Percentiles rank a stretch among this genome's conserved stretches.
Evolutionary conservation across 2,113 vertebrate species (phyloP).

Genomic region (Burhinus bistriatus): DNA sequence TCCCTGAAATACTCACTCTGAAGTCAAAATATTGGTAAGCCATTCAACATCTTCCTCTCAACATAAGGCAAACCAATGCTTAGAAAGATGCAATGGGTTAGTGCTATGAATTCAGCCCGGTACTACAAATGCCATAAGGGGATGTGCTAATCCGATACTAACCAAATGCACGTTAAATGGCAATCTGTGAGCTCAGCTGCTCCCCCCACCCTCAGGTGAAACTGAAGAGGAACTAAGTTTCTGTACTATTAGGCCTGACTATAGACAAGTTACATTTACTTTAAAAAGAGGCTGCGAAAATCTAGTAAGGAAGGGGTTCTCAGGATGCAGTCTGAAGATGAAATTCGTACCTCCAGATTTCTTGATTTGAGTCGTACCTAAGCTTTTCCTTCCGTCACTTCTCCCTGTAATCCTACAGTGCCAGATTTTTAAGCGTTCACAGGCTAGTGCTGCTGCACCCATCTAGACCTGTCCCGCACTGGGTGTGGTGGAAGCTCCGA

Average conservation of each 20-base stretch:
- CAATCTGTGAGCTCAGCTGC: neutral
- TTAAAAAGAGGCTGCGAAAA: neutral
- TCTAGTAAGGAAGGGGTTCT: neutral
- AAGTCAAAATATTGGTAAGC: neutral
- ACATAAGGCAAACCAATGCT: neutral
- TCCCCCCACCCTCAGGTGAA: neutral
- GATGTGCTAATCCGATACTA: neutral
- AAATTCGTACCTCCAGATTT: neutral
- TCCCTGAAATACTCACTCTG: neutral
- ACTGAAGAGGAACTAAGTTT: neutral
- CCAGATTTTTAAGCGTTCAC: neutral
- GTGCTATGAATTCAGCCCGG: neutral
- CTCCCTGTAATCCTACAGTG: neutral
- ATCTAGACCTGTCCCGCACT: neutral
- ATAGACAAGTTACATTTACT: neutral
- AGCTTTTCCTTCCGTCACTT: neutral
- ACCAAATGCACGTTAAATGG: neutral
- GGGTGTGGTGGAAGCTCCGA: neutral
- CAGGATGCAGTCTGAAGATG: neutral
- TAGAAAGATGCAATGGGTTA: neutral
- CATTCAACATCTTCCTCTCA: neutral
- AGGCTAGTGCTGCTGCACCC: neutral
- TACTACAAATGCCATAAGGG: neutral
- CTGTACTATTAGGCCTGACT: neutral
- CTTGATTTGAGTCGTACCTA: fast-evolving